These are phyloP conservation scores for Pterocles burchelli DNA, from an alignment of 2,113 vertebrate genomes.

Conservation along the genomic window DNA sequence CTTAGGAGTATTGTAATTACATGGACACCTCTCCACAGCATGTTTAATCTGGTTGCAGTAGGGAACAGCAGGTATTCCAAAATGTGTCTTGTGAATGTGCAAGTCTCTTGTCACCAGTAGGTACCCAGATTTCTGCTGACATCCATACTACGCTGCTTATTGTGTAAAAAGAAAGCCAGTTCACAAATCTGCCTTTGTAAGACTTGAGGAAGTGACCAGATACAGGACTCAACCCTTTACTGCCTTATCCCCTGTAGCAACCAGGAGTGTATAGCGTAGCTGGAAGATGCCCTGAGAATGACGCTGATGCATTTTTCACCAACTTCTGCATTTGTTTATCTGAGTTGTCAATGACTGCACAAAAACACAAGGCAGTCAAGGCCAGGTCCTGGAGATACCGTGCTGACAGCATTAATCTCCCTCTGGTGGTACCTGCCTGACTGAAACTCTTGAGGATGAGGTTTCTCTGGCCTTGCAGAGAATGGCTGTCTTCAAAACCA, in stretches of 20 bases:
- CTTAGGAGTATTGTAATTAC: background rate
- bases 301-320: fast-evolving
- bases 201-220: background rate
- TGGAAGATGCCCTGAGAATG: background rate
- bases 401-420: fast-evolving
- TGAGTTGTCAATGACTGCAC: background rate
- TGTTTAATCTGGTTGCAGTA: constrained; percentile 10
- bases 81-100: background rate
- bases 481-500: background rate
- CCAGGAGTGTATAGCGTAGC: background rate
- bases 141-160: background rate
- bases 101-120: background rate
- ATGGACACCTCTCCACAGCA: background rate
- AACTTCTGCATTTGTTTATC: background rate
- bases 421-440: background rate
- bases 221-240: background rate
- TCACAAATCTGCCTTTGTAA: background rate
- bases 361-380: fast-evolving
- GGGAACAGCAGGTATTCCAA: background rate
- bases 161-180: background rate
- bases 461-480: background rate
- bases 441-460: background rate
- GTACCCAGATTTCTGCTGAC: background rate
- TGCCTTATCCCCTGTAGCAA: constrained; percentile 29
- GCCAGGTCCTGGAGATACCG: background rate